A percentile compares a stretch with the other conserved stretches of the same genome.
Conservation (phyloP, 2,888 invertebrate species). For the Cordilura impudica region DNA sequence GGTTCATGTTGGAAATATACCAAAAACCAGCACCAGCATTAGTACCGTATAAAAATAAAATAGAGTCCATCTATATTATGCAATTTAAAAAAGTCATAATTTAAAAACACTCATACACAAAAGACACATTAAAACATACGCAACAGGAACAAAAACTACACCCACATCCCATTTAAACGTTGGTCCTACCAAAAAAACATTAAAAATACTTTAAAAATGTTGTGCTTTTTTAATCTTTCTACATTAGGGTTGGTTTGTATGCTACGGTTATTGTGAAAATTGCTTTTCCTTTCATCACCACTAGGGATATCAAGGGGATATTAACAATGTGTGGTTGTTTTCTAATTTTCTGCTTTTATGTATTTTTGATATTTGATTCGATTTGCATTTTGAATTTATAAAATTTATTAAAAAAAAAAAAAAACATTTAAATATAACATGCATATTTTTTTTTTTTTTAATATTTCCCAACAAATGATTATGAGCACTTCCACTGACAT, state of each 20-base stretch:
- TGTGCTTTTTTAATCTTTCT: not conserved
- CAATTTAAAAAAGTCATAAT: constrained; percentile 66
- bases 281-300: constrained; percentile 12
- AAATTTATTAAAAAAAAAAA: constrained; percentile 49
- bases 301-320: constrained; percentile 19
- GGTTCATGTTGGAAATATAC: constrained; percentile 3
- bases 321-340: constrained; percentile 19
- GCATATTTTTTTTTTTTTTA: not conserved
- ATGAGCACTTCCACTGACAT: constrained; percentile 61
- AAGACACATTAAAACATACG: constrained; percentile 22
- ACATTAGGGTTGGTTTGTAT: constrained; percentile 30
- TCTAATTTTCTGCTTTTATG: constrained; percentile 37
- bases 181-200: constrained; percentile 27
- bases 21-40: constrained; percentile 19
- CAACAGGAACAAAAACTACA: constrained; percentile 26
- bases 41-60: constrained; percentile 32
- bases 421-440: constrained; percentile 4
- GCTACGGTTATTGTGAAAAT: constrained; percentile 13
- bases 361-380: constrained; percentile 53
- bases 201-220: constrained; percentile 14
- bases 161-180: constrained; percentile 35
- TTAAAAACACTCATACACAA: constrained; percentile 63
- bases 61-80: constrained; percentile 51
- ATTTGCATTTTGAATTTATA: constrained; percentile 49
- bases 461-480: constrained; percentile 46